Conservation (phyloP, 1,140 invertebrate species). For the Probaryconus sp. region DNA sequence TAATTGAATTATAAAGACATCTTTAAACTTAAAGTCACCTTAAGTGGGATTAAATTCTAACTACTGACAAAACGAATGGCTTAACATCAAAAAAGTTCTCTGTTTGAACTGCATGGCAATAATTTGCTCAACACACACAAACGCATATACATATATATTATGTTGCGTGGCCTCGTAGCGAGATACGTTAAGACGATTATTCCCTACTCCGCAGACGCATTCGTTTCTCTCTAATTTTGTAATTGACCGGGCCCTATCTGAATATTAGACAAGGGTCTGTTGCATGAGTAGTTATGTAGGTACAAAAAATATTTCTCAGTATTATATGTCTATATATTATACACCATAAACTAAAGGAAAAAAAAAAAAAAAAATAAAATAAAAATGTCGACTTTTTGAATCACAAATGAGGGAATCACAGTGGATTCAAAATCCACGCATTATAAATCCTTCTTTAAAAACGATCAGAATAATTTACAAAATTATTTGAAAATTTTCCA, state of each 20-base stretch:
- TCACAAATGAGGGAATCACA: too few relatives aligned
- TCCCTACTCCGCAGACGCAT: slow-evolving; percentile 21
- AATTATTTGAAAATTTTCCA: too few relatives aligned
- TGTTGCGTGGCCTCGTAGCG: slow-evolving; percentile 12
- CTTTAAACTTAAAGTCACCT: too few relatives aligned
- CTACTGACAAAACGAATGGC: neutral
- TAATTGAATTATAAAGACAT: too few relatives aligned
- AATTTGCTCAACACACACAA: too few relatives aligned
- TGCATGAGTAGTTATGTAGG: neutral
- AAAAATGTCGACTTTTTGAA: too few relatives aligned
- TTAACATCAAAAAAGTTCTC: slow-evolving; percentile 1
- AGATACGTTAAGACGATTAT: slow-evolving; percentile 41
- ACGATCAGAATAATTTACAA: too few relatives aligned
- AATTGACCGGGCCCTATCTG: slow-evolving; percentile 40
- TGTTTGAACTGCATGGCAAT: slow-evolving; percentile 15
- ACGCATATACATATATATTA: slow-evolving; percentile 28
- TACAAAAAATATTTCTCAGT: neutral
- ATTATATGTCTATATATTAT: too few relatives aligned
- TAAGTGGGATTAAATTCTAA: slow-evolving; percentile 10
- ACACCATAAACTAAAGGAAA: too few relatives aligned
- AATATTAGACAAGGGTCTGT: slow-evolving; percentile 17
- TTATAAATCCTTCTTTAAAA: too few relatives aligned
- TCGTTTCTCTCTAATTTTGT: slow-evolving; percentile 41
- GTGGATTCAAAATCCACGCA: too few relatives aligned
- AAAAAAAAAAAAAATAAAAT: too few relatives aligned